Evolutionary conservation across 2,888 invertebrate species (phyloP).

Genomic region (Brenthis daphne): DNA sequence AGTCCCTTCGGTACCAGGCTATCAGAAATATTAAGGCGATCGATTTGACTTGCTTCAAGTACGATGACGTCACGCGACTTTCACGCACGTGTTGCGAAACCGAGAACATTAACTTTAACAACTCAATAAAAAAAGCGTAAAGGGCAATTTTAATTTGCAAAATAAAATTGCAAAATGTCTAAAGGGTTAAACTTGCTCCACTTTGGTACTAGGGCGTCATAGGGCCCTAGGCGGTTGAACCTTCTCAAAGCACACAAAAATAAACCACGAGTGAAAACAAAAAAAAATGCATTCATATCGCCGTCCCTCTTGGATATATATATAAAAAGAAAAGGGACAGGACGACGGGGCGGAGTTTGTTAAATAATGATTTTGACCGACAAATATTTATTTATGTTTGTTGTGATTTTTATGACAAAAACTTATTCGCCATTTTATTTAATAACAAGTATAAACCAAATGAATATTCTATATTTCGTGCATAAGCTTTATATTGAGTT

Average conservation of each 20-base stretch:
- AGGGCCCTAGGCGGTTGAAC: slow-evolving; percentile 41
- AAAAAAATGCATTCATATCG: slow-evolving; percentile 41
- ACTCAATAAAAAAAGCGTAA: too few relatives aligned
- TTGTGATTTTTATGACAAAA: slow-evolving; percentile 4
- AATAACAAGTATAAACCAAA: not conserved
- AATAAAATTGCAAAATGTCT: slow-evolving; percentile 28
- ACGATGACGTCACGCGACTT: slow-evolving; percentile 10
- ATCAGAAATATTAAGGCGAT: slow-evolving; percentile 18
- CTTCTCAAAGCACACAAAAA: slow-evolving; percentile 40
- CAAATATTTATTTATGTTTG: not conserved
- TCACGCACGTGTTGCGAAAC: not conserved
- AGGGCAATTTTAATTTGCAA: not conserved
- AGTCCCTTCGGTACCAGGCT: slow-evolving; percentile 31
- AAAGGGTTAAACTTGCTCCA: slow-evolving; percentile 61
- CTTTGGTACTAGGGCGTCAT: slow-evolving; percentile 62
- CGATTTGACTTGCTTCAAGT: slow-evolving; percentile 7
- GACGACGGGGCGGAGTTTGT: slow-evolving; percentile 20
- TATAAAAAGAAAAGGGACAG: slow-evolving; percentile 24
- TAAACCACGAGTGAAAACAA: slow-evolving; percentile 43
- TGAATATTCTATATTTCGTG: too few relatives aligned
- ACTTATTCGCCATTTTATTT: not conserved
- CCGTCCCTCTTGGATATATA: slow-evolving; percentile 43
- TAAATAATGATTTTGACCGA: slow-evolving; percentile 10
- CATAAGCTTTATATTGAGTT: too few relatives aligned
- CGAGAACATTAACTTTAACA: not conserved